Evolutionary conservation across 2,888 invertebrate genomes (phyloP).

Genomic region (Machimus atricapillus): DNA sequence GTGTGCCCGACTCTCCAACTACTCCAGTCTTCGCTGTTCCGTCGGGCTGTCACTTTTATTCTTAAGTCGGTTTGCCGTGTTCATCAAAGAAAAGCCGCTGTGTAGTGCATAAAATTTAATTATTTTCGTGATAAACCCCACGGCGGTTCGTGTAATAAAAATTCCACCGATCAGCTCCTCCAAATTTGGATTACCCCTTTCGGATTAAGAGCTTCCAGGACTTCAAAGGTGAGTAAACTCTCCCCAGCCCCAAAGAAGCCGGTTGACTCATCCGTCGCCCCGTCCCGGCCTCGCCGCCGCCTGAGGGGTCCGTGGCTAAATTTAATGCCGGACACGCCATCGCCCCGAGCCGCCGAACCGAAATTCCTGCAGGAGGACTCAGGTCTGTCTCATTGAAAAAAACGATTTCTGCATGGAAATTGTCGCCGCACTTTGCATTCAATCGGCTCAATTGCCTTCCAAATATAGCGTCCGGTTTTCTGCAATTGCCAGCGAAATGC

Average conservation of each 20-base stretch:
- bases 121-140: not conserved
- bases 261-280: conserved; percentile 6
- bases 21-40: not conserved
- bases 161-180: not conserved
- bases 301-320: not conserved
- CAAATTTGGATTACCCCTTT: not conserved
- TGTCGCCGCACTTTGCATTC: not conserved
- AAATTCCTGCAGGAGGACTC: not conserved
- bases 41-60: not conserved
- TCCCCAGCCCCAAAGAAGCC: not conserved
- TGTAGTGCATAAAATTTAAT: not conserved
- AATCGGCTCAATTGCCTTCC: not conserved
- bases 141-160: not conserved
- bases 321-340: conserved; percentile 14
- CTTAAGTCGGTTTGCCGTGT: not conserved
- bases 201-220: not conserved
- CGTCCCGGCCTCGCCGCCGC: not conserved
- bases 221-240: not conserved
- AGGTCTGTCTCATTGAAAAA: not conserved
- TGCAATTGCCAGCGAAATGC: not conserved
- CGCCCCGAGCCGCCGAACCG: not conserved
- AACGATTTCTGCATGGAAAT: not conserved
- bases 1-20: not conserved
- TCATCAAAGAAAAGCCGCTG: not conserved
- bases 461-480: not conserved